Conservation (phyloP, 2,888 invertebrate species). For the Helicoverpa assulta region DNA sequence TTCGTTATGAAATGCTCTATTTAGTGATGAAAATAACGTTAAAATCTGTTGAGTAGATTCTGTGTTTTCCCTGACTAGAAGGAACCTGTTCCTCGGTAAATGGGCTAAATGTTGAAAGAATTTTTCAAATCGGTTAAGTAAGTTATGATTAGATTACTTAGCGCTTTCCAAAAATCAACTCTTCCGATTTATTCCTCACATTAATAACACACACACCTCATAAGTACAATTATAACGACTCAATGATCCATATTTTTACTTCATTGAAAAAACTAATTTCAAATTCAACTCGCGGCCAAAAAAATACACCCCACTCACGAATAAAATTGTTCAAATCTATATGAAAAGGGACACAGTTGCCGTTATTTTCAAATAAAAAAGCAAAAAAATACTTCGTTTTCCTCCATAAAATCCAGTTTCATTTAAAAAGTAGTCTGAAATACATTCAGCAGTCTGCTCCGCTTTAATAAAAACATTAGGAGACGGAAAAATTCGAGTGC, state of each 20-base stretch:
- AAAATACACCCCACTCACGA: not conserved
- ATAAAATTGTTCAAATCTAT: not conserved
- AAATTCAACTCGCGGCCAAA: not conserved
- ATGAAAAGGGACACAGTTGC: not conserved
- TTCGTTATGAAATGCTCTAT: no score
- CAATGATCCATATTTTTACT: not conserved
- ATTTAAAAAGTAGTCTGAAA: not conserved
- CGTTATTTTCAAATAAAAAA: not conserved
- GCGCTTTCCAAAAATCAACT: no score
- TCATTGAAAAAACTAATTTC: not conserved
- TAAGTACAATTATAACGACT: no score
- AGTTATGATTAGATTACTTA: no score
- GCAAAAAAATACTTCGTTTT: not conserved
- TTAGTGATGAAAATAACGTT: no score
- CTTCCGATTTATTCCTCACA: no score
- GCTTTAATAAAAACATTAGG: not conserved
- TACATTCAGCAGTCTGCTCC: not conserved
- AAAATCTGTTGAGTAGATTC: no score
- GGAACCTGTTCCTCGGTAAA: no score
- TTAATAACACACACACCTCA: no score
- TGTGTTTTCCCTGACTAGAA: no score
- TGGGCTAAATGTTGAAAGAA: no score
- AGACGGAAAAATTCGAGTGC: slow-evolving; percentile 1
- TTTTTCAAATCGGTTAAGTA: no score
- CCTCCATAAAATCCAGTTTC: not conserved